These are phyloP conservation scores for Macrostomum lignano DNA, from an alignment of 1,140 invertebrate genomes.

Conservation along the genomic window DNA sequence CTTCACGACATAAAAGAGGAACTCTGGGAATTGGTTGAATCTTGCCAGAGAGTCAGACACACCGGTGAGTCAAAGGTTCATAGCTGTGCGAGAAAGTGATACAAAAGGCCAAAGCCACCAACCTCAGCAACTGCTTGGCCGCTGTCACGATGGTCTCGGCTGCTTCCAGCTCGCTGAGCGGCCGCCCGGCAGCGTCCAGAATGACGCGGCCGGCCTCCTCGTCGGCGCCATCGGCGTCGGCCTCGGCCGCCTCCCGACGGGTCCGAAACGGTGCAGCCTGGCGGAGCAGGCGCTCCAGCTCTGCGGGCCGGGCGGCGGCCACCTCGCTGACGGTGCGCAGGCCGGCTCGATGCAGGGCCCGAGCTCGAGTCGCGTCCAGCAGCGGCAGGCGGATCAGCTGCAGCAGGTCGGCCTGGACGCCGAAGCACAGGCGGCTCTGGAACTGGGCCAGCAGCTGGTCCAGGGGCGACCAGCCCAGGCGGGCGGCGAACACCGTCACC, in stretches of 20 bases:
- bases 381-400: slow-evolving; percentile 57
- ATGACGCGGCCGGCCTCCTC: neutral
- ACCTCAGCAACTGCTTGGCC: too few relatives aligned
- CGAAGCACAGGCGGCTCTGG: slow-evolving; percentile 68
- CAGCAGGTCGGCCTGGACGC: slow-evolving; percentile 60
- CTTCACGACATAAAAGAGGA: too few relatives aligned
- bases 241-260: neutral
- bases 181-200: slow-evolving; percentile 3
- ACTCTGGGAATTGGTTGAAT: too few relatives aligned
- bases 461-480: slow-evolving; percentile 67
- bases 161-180: slow-evolving; percentile 36
- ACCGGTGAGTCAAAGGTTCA: too few relatives aligned
- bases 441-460: slow-evolving; percentile 66
- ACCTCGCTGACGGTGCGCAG: slow-evolving; percentile 46
- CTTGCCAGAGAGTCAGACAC: too few relatives aligned
- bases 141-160: slow-evolving; percentile 25
- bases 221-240: neutral
- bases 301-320: slow-evolving; percentile 25
- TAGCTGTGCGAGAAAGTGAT: too few relatives aligned
- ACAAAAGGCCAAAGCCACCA: too few relatives aligned
- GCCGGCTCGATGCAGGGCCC: slow-evolving; percentile 53
- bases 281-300: neutral
- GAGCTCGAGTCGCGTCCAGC: slow-evolving; percentile 51
- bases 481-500: slow-evolving; percentile 63
- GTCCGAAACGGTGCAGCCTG: neutral